Evolutionary conservation across 2,113 vertebrate species (phyloP).

Genomic region (Bombycilla garrulus): DNA sequence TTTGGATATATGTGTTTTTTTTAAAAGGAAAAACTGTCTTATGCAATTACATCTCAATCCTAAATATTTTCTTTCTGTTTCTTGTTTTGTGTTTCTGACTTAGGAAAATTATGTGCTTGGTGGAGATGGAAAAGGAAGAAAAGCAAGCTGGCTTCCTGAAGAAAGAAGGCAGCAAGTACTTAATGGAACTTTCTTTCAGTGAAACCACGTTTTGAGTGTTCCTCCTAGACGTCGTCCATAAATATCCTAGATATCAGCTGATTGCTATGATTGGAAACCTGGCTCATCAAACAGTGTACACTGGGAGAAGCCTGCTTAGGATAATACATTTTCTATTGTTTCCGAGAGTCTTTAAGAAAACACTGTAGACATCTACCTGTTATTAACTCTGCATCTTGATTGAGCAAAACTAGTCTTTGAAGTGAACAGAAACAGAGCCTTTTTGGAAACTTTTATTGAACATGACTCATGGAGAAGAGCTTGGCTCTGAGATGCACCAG

Average conservation of each 20-base stretch:
- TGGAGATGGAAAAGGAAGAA: slow-evolving; percentile 59
- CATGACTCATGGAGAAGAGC: slow-evolving; percentile 99
- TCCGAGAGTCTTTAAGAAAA: slow-evolving; percentile 40
- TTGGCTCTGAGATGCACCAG: slow-evolving; percentile 99
- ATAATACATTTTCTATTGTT: slow-evolving; percentile 13
- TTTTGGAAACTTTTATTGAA: slow-evolving; percentile 92
- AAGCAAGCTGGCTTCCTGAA: slow-evolving; percentile 24
- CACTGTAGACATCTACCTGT: slow-evolving; percentile 9
- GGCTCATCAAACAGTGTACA: background rate
- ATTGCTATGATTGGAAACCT: slow-evolving; percentile 34
- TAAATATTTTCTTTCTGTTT: background rate
- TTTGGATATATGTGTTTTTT: background rate
- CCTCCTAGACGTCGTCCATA: background rate
- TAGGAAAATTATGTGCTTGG: slow-evolving; percentile 57
- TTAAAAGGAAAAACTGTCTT: background rate
- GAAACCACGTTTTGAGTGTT: slow-evolving; percentile 22
- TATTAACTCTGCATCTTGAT: slow-evolving; percentile 30
- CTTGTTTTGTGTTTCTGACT: background rate
- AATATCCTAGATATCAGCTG: background rate
- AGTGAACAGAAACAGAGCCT: slow-evolving; percentile 73
- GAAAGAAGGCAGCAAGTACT: slow-evolving; percentile 22
- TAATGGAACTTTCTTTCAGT: background rate
- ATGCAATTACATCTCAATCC: background rate
- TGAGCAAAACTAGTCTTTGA: slow-evolving; percentile 52
- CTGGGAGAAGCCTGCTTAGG: slow-evolving; percentile 48